phyloP scores from a whole-genome alignment of 2,888 invertebrate species.

The Stomorhina lunata region DNA sequence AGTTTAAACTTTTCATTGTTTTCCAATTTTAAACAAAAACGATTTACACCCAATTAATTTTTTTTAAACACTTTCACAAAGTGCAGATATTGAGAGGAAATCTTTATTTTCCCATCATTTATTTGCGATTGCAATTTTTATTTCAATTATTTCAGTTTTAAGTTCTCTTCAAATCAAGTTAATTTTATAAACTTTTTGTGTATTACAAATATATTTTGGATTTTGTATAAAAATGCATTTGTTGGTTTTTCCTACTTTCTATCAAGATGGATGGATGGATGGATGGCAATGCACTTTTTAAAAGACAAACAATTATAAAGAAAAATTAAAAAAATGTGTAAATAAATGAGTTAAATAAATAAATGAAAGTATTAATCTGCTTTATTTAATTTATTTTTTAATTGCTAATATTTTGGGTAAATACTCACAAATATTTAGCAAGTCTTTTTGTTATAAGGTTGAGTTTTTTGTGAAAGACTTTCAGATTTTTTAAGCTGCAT shows the following conservation, averaged over 20 bases:
- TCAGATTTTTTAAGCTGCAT: constrained; percentile 6
- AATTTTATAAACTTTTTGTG: constrained; percentile 14
- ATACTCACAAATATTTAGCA: constrained; percentile 16
- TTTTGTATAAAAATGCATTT: constrained; percentile 43
- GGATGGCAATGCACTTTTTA: constrained; percentile 40
- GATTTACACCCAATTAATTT: constrained; percentile 71
- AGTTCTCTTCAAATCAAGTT: constrained; percentile 50
- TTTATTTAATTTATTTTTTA: constrained; percentile 25
- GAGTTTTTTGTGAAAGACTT: constrained; percentile 18
- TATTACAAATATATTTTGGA: background rate
- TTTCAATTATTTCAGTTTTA: constrained; percentile 22
- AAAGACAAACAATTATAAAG: constrained; percentile 12
- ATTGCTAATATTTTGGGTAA: constrained; percentile 44
- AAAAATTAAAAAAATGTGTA: background rate
- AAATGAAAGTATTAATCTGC: constrained; percentile 58
- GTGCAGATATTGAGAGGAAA: constrained; percentile 56
- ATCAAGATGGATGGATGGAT: constrained; percentile 56
- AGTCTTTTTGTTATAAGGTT: background rate
- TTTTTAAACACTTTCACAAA: constrained; percentile 75
- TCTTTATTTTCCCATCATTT: background rate
- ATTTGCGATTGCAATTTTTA: background rate
- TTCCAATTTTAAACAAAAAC: constrained; percentile 1
- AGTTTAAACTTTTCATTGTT: constrained; percentile 1
- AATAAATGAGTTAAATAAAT: constrained; percentile 41
- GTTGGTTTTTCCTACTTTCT: constrained; percentile 52